Base-by-base conservation (phyloP, 37 sponge, comb jelly and placozoan species). In the Beroe ovata region DNA sequence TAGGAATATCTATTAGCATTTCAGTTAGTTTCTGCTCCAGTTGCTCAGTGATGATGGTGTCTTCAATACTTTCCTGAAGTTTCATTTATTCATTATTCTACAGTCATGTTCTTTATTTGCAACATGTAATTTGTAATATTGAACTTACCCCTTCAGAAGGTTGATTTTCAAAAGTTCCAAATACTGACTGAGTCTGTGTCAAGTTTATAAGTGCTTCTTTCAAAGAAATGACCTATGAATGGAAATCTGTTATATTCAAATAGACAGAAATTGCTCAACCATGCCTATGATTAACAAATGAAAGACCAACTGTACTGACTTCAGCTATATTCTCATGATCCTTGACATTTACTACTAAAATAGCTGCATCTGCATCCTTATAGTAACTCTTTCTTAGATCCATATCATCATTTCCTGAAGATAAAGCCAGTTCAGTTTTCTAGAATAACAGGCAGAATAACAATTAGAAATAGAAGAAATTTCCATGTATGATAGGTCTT, bases 341-440 rank as follows among this genome's bases (percentile, higher is more conserved):
- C n/a, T 39, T 42, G 0, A 77, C 40, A 58, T 77, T 77, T 0
- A 77, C 84, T 8, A 77, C 84, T 36, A 77, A 6, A 1, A 77
- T 35, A 77, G 58, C 84, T 25, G 39, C 84, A 23, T 77, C 84
- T n/a, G 25, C 38, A 35, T 77, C 38, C 22, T 77, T 35, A 42
- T 42, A 77, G 28, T 77, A 77, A 19, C 84, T 77, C 23, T 42
- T 77, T 40, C 84, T 39, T 11, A 77, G 20, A 26, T 77, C 84
- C 58, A 77, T 42, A 39, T 77, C 84, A 6, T 47, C 54, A 47
- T 47, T 47, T 20, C 63, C 63, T 19, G 59, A n/a, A n/a, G n/a
- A n/a, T n/a, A n/a, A n/a, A n/a, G n/a, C n/a, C n/a, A n/a, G n/a
- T n/a, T n/a, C n/a, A n/a, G n/a, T n/a, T n/a, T n/a, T n/a, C n/a